Conservation (phyloP, 2,888 invertebrate species). For the Physocephala rufipes region DNA sequence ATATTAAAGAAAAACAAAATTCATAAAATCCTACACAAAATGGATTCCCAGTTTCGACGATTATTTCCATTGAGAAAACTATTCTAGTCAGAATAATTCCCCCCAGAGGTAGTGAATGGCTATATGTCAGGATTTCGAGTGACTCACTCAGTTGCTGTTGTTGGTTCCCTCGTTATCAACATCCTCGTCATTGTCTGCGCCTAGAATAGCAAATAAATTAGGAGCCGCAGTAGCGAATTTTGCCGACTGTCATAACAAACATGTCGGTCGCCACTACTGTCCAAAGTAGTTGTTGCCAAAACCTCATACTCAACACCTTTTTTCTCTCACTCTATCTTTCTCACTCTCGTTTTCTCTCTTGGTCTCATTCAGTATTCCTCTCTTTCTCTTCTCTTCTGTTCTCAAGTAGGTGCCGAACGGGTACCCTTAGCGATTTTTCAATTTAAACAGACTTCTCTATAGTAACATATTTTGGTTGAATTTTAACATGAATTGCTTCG, state of each 20-base stretch:
- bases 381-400: neutral
- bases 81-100: too few relatives aligned
- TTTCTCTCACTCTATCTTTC: constrained; percentile 14
- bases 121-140: constrained; percentile 14
- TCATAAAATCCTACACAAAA: constrained; percentile 8
- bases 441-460: too few relatives aligned
- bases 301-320: too few relatives aligned
- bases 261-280: constrained; percentile 26
- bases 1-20: constrained; percentile 5
- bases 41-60: constrained; percentile 12
- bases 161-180: too few relatives aligned
- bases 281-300: neutral
- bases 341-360: neutral
- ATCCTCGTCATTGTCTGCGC: constrained; percentile 3
- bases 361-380: neutral
- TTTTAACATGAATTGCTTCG: neutral
- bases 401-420: too few relatives aligned
- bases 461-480: neutral
- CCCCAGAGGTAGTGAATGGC: neutral
- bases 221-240: neutral
- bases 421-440: too few relatives aligned
- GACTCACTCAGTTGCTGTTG: constrained; percentile 25
- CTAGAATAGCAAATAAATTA: constrained; percentile 19
- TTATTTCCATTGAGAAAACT: constrained; percentile 1
- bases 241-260: constrained; percentile 11